A percentile compares a stretch with the other conserved stretches of the same genome.
These are phyloP conservation scores for Branchellion lobata DNA, from an alignment of 2,888 invertebrate genomes.

Conservation along the genomic window DNA sequence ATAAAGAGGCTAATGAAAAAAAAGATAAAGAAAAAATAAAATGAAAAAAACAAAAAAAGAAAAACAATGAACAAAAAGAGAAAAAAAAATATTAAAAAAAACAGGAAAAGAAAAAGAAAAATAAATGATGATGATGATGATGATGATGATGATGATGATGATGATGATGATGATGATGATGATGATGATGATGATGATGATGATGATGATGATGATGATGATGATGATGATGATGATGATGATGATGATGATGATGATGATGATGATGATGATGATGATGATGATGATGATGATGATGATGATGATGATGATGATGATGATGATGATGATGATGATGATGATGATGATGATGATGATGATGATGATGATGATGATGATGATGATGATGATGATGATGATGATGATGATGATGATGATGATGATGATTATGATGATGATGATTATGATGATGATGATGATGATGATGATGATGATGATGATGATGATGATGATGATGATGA, in stretches of 20 bases:
- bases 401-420: constrained; percentile 42
- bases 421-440: constrained; percentile 40
- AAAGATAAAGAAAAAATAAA: no score
- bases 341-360: no score
- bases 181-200: neutral
- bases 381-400: constrained; percentile 38
- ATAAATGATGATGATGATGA: constrained; percentile 10
- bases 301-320: neutral
- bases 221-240: constrained; percentile 26
- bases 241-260: constrained; percentile 26
- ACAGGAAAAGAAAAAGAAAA: neutral
- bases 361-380: constrained; percentile 37
- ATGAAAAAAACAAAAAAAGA: no score
- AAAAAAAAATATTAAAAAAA: neutral
- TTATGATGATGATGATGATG: constrained; percentile 16
- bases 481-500: constrained; percentile 26
- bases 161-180: constrained; percentile 7
- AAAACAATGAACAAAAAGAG: neutral
- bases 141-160: constrained; percentile 1
- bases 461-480: constrained; percentile 17
- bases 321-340: neutral
- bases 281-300: neutral
- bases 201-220: neutral
- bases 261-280: constrained; percentile 23
- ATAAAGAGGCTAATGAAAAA: no score